These are phyloP conservation scores for Vulpes ferrilata DNA, from an alignment of 2,113 vertebrate species.

Conservation along the genomic window DNA sequence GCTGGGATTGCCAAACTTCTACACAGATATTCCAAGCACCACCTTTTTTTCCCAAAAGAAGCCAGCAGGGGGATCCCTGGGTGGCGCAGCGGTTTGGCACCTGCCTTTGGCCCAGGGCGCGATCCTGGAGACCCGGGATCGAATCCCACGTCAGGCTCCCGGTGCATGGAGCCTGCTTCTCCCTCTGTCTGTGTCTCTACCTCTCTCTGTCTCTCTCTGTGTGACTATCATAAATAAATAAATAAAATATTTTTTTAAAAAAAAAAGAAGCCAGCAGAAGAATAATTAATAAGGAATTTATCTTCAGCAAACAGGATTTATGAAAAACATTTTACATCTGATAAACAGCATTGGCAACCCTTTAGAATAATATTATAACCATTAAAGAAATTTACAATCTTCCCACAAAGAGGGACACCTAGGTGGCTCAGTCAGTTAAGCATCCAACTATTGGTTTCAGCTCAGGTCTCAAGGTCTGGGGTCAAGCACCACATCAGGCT, in stretches of 20 bases:
- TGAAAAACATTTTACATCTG: not conserved
- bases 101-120: no score
- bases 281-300: not conserved
- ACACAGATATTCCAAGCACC: not conserved
- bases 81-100: no score
- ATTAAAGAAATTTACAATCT: slow-evolving; percentile 42
- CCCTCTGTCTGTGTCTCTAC: no score
- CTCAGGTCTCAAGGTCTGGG: not conserved
- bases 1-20: not conserved
- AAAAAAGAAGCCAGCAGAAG: not conserved
- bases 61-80: no score
- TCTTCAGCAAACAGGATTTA: not conserved
- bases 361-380: not conserved
- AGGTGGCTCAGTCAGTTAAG: not conserved
- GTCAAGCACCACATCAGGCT: not conserved
- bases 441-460: not conserved
- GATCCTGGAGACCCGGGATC: no score
- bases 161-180: no score
- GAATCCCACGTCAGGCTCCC: no score
- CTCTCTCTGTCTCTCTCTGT: no score
- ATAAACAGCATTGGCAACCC: not conserved
- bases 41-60: not conserved
- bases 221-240: no score
- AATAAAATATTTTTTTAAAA: no score
- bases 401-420: not conserved